Evolutionary conservation across 2,797 vertebrate genomes (phyloP), one percentile per base, ranked within the genome.

Genomic region (Miichthys miiuy): DNA sequence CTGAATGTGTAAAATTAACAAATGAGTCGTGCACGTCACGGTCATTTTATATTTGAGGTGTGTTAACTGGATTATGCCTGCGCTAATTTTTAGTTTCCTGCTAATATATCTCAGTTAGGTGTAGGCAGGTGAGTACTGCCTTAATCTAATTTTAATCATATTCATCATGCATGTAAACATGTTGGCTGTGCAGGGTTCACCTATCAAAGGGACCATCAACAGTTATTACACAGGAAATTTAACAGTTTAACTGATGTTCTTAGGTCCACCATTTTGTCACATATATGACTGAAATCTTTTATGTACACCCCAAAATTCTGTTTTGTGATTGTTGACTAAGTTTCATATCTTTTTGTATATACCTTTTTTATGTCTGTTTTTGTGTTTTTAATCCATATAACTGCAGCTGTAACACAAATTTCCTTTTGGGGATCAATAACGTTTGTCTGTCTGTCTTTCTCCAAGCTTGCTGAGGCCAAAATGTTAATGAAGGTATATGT

Each of bases 131-230:
- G 55, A 57, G 41, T 55, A 74, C 34, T 51, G 47, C 54, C 47
- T 46, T 60, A 34, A 72, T 71, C 5, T 5, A 8, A 17, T 54
- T 75, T 69, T 10, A 74, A 27, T 74, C 58, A 27, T 3, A 7
- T 79, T 57, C 6, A 56, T 21, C 6, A 0, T 54, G 63, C 41
- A 48, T 62, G 50, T 67, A 14, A 61, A 68, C 56, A 52, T 1
- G 5, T 48, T n/a, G 47, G 34, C 3, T 58, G 34, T 30, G 34
- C 58, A 51, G 11, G 9, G 52, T 64, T 56, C 9, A 30, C 34
- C 54, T 11, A 66, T 68, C 60, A 44, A 67, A 67, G 54, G 9
- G 16, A 68, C 9, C 3, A 5, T 56, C 14, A 2, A 4, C 38
- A 42, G 23, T 14, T 52, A 46, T 48, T 20, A 20, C 10, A 25